Percentiles rank a stretch among this genome's conserved stretches.
phyloP scores from a whole-genome alignment of 2,113 vertebrate genomes.

The Rousettus leschenaultii region DNA sequence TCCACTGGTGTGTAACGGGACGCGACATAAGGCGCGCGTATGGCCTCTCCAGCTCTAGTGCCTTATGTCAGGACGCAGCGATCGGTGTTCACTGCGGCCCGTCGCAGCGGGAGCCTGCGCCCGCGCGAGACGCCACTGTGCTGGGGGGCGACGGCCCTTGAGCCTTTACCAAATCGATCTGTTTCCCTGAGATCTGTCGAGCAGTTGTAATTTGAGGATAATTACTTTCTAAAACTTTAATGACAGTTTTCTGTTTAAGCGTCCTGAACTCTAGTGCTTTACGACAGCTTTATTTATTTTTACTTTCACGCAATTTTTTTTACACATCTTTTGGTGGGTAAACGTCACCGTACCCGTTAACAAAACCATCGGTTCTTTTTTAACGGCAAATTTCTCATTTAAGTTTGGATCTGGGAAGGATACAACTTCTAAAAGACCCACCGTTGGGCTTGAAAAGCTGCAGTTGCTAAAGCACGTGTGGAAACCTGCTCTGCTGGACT shows the following conservation, averaged over 20 bases:
- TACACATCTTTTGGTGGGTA: conserved; percentile 80
- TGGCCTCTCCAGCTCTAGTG: conserved; percentile 83
- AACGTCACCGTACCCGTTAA: conserved; percentile 80
- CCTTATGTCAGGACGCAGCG: conserved; percentile 83
- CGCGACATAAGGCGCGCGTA: conserved; percentile 80
- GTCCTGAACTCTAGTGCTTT: conserved; percentile 77
- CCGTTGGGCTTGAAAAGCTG: background rate
- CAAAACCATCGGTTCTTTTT: conserved; percentile 82
- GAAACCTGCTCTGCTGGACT: conserved; percentile 33
- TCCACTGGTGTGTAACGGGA: conserved; percentile 78
- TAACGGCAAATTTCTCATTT: conserved; percentile 74
- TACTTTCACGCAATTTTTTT: conserved; percentile 81
- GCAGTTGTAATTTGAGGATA: conserved; percentile 78
- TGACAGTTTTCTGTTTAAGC: conserved; percentile 76
- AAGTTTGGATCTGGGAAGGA: conserved; percentile 35
- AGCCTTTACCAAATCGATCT: conserved; percentile 80
- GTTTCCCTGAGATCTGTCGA: conserved; percentile 76
- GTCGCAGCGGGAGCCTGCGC: conserved; percentile 66
- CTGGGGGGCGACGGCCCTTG: conserved; percentile 79
- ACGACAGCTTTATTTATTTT: conserved; percentile 86
- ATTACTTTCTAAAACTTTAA: conserved; percentile 75
- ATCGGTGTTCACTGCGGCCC: conserved; percentile 77
- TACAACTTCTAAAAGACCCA: conserved; percentile 46
- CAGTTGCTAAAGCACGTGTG: conserved; percentile 25
- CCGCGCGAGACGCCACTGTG: conserved; percentile 74